These are phyloP conservation scores for Eupithecia tripunctaria DNA, from an alignment of 2,888 invertebrate genomes.

Conservation along the genomic window DNA sequence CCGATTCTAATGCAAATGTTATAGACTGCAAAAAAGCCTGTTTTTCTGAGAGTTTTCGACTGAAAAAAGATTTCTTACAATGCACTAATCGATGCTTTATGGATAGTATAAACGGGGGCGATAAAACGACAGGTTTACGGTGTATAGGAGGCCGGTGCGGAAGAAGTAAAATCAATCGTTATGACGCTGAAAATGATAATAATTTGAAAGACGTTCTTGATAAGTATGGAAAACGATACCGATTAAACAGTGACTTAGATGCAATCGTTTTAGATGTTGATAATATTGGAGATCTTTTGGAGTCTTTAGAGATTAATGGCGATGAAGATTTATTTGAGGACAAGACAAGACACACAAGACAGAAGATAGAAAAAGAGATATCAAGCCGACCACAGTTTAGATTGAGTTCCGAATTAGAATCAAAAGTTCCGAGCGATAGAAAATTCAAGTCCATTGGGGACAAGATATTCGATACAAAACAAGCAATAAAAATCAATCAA, in stretches of 20 bases:
- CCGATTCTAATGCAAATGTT: background rate
- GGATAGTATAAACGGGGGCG: background rate
- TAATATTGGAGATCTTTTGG: conserved; percentile 41
- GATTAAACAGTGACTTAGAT: conserved; percentile 54
- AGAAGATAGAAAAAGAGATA: background rate
- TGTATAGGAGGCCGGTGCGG: conserved; percentile 21
- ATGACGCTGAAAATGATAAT: conserved; percentile 19
- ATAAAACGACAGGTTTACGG: background rate
- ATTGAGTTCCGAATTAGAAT: background rate
- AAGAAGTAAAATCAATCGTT: conserved; percentile 6
- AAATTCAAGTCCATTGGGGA: too few relatives aligned
- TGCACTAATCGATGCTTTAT: background rate
- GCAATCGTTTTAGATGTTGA: conserved; percentile 55
- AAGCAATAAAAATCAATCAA: background rate
- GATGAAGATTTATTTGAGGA: conserved; percentile 5
- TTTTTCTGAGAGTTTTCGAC: background rate
- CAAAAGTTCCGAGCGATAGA: background rate
- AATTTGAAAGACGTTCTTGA: conserved; percentile 29
- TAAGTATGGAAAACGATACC: conserved; percentile 44
- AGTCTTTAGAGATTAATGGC: conserved; percentile 23
- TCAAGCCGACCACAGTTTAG: background rate
- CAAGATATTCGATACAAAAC: background rate
- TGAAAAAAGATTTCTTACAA: background rate
- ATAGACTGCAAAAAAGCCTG: conserved; percentile 2
- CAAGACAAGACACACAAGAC: too few relatives aligned